phyloP scores from a whole-genome alignment of 92 coral and sea anemone species.

The Nematostella vectensis region DNA sequence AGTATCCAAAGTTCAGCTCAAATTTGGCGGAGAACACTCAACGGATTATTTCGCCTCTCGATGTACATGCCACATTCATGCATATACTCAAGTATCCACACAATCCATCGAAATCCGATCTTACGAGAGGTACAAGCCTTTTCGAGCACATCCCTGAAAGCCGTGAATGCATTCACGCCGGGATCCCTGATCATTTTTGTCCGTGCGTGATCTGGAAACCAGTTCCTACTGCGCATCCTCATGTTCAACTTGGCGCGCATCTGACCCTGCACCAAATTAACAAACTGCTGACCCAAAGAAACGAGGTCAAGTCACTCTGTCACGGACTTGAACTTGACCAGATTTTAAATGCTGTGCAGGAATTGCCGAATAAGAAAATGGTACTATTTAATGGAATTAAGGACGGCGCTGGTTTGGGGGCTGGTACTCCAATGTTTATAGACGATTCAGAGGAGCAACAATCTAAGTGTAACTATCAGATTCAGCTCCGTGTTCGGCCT shows the following conservation, averaged over 20 bases:
- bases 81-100: constrained; percentile 46
- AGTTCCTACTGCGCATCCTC: constrained; percentile 24
- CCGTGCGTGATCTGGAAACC: constrained; percentile 50
- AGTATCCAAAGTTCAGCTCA: constrained; percentile 20
- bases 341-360: constrained; percentile 48
- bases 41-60: constrained; percentile 50
- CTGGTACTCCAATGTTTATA: constrained; percentile 32
- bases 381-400: constrained; percentile 37
- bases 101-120: constrained; percentile 27
- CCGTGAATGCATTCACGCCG: constrained; percentile 46
- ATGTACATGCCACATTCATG: constrained; percentile 66
- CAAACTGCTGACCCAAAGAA: constrained; percentile 21
- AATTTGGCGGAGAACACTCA: constrained; percentile 37
- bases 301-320: constrained; percentile 16
- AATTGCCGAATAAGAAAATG: constrained; percentile 38
- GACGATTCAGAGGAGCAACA: background rate
- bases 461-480: constrained; percentile 32
- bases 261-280: constrained; percentile 34
- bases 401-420: constrained; percentile 54
- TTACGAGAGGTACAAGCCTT: constrained; percentile 36
- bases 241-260: constrained; percentile 34
- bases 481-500: constrained; percentile 43
- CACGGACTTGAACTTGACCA: constrained; percentile 21
- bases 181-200: constrained; percentile 57
- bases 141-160: constrained; percentile 31